Base-by-base conservation (phyloP, 2,797 vertebrate species). In the Tinamus major region DNA sequence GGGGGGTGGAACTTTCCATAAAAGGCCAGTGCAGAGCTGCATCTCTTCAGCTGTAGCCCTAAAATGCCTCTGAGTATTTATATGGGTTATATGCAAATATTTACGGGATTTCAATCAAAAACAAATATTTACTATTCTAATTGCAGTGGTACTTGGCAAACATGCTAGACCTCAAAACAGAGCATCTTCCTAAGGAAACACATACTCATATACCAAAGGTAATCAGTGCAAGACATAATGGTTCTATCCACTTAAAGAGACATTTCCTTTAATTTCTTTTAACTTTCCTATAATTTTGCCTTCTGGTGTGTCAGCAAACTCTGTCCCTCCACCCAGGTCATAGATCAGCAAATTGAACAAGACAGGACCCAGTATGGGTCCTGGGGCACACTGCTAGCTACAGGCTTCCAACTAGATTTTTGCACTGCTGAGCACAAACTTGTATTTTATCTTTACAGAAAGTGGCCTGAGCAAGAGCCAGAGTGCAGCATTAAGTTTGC, bases 61-160 rank as follows among this genome's bases (percentile, higher is more conserved):
- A 75, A 96, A 95, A 93, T 49, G 31, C 33, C 62, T 84, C 56
- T 42, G 65, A 64, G 42, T 63, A 81, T 84, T 94, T 83, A 65
- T 49, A 76, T 27, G 62, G 41, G 33, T 56, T 90, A 72, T 76
- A 55, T 19, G 69, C 70, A 95, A 93, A 92, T 93, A 94, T 93
- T 95, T 94, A 89, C 65, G 5, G 16, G 10, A 29, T 96, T 95
- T 87, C 84, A 80, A 91, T 90, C 63, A 93, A 93, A 91, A 79
- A 1, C 85, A 95, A 95, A 67, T 94, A 94, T 95, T 97, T 95
- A 90, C 77, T 86, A 55, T 55, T 91, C 69, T 75, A 90, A 90
- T 75, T 85, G 64, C 49, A 93, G 75, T 39, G 55, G 64, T 65
- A 42, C 53, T 91, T 91, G 75, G 89, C 85, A 95, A 85, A 78